Percentiles rank a stretch among this genome's conserved stretches.
Conservation (phyloP, 2,888 invertebrate species). For the Tetropium fuscum region DNA sequence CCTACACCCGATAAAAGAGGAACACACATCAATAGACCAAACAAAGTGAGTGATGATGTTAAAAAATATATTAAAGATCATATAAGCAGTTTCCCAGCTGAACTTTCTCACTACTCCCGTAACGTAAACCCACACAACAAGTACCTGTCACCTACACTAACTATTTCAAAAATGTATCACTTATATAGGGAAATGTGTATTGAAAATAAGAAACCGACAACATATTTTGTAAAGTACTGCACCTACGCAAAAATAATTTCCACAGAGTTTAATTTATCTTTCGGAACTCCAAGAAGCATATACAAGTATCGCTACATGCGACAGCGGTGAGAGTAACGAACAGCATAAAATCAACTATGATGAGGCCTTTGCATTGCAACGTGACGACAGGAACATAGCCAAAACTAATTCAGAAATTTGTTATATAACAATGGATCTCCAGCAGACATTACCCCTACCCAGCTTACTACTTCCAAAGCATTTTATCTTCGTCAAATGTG, state of each 20-base stretch:
- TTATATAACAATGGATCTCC: constrained; percentile 42
- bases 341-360: constrained; percentile 29
- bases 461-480: constrained; percentile 42
- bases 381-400: constrained; percentile 20
- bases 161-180: constrained; percentile 4
- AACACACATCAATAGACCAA: constrained; percentile 19
- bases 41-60: constrained; percentile 23
- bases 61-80: constrained; percentile 8
- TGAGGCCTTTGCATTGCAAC: constrained; percentile 28
- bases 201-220: neutral
- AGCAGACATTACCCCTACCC: constrained; percentile 43
- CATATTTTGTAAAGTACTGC: constrained; percentile 5
- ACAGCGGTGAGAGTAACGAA: constrained; percentile 3
- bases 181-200: constrained; percentile 7
- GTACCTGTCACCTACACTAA: constrained; percentile 6
- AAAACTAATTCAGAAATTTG: constrained; percentile 9
- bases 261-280: constrained; percentile 13
- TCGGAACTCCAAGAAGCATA: constrained; percentile 11
- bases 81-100: constrained; percentile 14
- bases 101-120: constrained; percentile 6
- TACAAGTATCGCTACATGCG: constrained; percentile 13
- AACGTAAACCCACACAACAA: constrained; percentile 3
- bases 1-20: constrained; percentile 24
- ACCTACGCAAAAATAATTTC: constrained; percentile 1
- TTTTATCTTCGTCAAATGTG: constrained; percentile 44